Base-by-base conservation (phyloP, 2,113 vertebrate species). In the Phrynosoma platyrhinos region DNA sequence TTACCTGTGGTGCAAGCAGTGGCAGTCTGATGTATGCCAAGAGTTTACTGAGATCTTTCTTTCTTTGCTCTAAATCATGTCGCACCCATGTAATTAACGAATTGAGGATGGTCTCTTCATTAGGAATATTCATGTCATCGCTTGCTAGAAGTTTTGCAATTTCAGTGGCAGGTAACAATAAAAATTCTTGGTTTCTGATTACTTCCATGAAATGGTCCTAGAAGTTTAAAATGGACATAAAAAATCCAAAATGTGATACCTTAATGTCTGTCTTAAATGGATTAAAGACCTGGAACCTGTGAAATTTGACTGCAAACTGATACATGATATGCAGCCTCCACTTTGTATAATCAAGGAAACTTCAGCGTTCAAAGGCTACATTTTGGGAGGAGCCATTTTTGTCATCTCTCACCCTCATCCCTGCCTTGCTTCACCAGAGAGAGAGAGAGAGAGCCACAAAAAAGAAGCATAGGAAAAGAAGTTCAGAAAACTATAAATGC, bases 191-290 rank as follows among this genome's bases (percentile, higher is more conserved):
- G 94, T 98, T 98, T 94, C 98, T 98, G 84, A 99, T 98, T 88
- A 99, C 99, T 92, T 99, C 98, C 97, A 99, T 97, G 94, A 99
- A 99, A 95, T 99, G 97, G 87, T 99, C 99, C 99, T 99, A 94
- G 2, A 88, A 86, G 72, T 68, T 80, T 13, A 81, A 90, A 32
- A 52, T 4, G 14, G 5, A 95, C 91, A 27, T 58, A 58, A 71
- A 21, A 71, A 27, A 71, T 2, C 9, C 2, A 71, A 2, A 9
- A 30, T 5, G 30, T 92, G 32, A 91, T 69, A 94, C 76, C 91
- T 16, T 1, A 76, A 76, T 18, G 0, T 72, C 47, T 86, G 58
- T 85, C 84, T 91, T 89, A 53, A 89, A 86, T 89, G 91, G 4
- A 90, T 18, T 21, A 10, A 13, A 74, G 69, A 86, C 66, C 21